A percentile compares a stretch with the other conserved stretches of the same genome.
phyloP scores from a whole-genome alignment of 2,888 invertebrate species.

The Gerris lacustris region DNA sequence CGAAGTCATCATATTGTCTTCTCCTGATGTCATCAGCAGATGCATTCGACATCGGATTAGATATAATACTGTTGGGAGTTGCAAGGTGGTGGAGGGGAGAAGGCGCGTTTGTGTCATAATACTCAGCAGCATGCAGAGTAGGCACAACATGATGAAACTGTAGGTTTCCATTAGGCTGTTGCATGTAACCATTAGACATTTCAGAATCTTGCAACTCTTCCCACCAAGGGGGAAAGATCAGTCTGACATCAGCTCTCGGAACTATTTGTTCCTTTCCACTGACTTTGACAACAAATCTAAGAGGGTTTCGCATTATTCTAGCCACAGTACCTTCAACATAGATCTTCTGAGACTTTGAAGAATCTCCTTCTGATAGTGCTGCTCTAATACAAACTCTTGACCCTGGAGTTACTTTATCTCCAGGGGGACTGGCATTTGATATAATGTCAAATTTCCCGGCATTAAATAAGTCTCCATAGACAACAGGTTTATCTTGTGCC shows the following conservation, averaged over 20 bases:
- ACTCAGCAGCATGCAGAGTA: slow-evolving; percentile 31
- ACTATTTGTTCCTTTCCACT: slow-evolving; percentile 51
- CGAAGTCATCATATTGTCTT: slow-evolving; percentile 56
- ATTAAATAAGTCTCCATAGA: slow-evolving; percentile 55
- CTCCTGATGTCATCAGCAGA: slow-evolving; percentile 42
- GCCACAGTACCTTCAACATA: slow-evolving; percentile 76
- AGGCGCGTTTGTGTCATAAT: slow-evolving; percentile 37
- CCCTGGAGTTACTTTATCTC: slow-evolving; percentile 64
- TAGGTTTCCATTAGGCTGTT: slow-evolving; percentile 29
- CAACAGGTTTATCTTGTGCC: slow-evolving; percentile 48
- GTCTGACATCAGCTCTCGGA: slow-evolving; percentile 76
- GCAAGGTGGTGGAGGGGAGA: slow-evolving; percentile 46
- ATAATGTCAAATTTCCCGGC: slow-evolving; percentile 75
- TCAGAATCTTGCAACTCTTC: slow-evolving; percentile 55
- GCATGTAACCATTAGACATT: slow-evolving; percentile 14
- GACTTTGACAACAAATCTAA: slow-evolving; percentile 55
- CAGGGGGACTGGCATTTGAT: slow-evolving; percentile 81
- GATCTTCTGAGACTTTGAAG: slow-evolving; percentile 46
- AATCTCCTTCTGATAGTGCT: slow-evolving; percentile 31
- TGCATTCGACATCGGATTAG: slow-evolving; percentile 50
- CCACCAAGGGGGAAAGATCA: slow-evolving; percentile 90
- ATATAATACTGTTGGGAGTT: slow-evolving; percentile 39
- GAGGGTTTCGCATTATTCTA: slow-evolving; percentile 52
- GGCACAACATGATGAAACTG: slow-evolving; percentile 37
- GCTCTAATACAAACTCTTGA: slow-evolving; percentile 63